These are phyloP conservation scores for Orycteropus afer DNA, from an alignment of 2,113 vertebrate genomes.

Conservation along the genomic window DNA sequence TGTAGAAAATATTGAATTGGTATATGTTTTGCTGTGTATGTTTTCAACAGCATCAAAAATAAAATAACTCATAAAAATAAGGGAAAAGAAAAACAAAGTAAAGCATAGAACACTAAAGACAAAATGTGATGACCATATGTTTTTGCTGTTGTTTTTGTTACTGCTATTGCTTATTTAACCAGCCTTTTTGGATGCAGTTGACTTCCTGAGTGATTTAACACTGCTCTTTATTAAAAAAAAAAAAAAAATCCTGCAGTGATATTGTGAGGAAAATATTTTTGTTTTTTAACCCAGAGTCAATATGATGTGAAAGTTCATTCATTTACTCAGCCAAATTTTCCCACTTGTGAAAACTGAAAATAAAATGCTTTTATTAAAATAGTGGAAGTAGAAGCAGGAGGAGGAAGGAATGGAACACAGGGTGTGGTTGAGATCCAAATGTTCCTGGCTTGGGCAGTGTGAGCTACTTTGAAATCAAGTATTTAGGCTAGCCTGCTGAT, in stretches of 20 bases:
- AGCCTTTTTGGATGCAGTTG: neutral
- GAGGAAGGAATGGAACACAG: neutral
- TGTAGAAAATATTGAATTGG: neutral
- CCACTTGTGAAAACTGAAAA: slow-evolving; percentile 18
- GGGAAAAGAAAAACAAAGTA: neutral
- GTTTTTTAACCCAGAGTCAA: neutral
- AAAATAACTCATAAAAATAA: neutral
- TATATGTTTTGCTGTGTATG: neutral
- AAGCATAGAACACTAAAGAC: neutral
- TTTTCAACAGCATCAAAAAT: neutral
- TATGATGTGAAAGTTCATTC: neutral
- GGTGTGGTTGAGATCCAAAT: neutral
- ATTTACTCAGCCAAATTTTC: neutral
- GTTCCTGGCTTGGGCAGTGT: neutral
- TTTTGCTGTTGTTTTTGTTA: slow-evolving; percentile 11
- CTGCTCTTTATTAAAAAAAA: neutral
- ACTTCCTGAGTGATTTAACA: neutral
- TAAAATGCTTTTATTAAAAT: neutral
- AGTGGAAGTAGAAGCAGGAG: neutral
- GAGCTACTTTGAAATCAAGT: neutral
- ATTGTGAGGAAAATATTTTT: neutral
- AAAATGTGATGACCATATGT: neutral
- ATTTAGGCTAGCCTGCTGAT: neutral
- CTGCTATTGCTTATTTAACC: neutral
- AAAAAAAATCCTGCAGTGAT: neutral